phyloP scores from a whole-genome alignment of 2,797 vertebrate genomes.

The Apodemus agrarius region DNA sequence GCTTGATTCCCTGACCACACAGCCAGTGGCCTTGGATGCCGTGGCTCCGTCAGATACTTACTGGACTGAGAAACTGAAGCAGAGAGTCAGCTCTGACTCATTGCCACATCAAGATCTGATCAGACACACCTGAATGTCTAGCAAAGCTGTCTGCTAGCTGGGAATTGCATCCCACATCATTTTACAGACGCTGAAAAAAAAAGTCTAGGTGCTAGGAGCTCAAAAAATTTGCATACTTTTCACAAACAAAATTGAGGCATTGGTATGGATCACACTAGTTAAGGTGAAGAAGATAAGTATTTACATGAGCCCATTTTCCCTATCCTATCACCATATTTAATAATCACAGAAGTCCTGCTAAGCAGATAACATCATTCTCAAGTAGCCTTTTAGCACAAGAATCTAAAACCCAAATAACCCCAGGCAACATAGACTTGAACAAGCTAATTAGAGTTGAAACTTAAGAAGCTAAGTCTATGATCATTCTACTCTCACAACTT shows the following conservation, averaged over 20 bases:
- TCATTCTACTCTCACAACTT: not conserved
- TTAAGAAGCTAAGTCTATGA: not conserved
- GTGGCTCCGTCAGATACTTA: not conserved
- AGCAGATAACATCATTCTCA: fast-evolving
- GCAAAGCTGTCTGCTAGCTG: not conserved
- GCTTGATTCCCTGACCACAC: not conserved
- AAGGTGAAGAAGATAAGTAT: not conserved
- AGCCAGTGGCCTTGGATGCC: not conserved
- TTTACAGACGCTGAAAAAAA: not conserved
- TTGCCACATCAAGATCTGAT: not conserved
- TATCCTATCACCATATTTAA: fast-evolving
- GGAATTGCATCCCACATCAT: not conserved
- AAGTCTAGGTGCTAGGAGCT: not conserved
- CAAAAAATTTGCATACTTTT: not conserved
- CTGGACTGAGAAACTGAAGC: not conserved
- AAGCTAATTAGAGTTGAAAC: not conserved
- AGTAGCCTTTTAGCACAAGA: not conserved
- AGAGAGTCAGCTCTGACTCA: constrained; percentile 23
- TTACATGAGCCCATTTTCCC: not conserved
- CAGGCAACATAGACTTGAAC: not conserved
- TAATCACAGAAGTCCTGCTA: not conserved
- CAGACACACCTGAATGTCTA: not conserved
- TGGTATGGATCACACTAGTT: fast-evolving
- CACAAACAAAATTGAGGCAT: not conserved
- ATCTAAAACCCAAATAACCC: not conserved